phyloP scores from a whole-genome alignment of 2,888 invertebrate species.

The Chloromyia formosa region DNA sequence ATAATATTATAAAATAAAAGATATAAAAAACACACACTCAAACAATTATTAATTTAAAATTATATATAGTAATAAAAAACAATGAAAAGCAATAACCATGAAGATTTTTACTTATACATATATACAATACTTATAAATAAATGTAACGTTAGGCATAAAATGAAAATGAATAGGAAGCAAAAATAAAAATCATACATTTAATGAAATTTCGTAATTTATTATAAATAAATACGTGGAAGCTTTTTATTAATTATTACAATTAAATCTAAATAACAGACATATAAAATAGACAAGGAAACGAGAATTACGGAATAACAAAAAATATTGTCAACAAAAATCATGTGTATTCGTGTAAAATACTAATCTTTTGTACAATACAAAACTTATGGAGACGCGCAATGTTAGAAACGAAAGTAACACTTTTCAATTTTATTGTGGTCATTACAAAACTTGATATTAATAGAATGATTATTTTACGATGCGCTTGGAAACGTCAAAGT shows the following conservation, averaged over 20 bases:
- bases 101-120: constrained; percentile 45
- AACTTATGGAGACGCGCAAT: constrained; percentile 17
- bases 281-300: constrained; percentile 17
- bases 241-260: constrained; percentile 33
- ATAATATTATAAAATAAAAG: constrained; percentile 51
- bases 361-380: constrained; percentile 25
- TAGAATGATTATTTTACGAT: too few relatives aligned
- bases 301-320: constrained; percentile 3
- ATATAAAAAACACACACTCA: too few relatives aligned
- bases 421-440: too few relatives aligned
- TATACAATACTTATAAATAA: neutral
- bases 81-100: constrained; percentile 50
- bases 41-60: constrained; percentile 27
- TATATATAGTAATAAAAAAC: constrained; percentile 42
- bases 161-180: constrained; percentile 28
- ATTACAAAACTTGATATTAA: too few relatives aligned
- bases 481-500: too few relatives aligned
- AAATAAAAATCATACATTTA: constrained; percentile 35
- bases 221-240: constrained; percentile 37
- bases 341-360: constrained; percentile 25
- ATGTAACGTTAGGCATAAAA: constrained; percentile 28
- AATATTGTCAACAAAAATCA: constrained; percentile 5
- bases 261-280: constrained; percentile 2
- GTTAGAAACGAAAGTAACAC: neutral
- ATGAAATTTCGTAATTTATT: constrained; percentile 36